Percentiles rank a stretch among this genome's conserved stretches.
Evolutionary conservation across 2,888 invertebrate genomes (phyloP).

Genomic region (Eilema caniola): DNA sequence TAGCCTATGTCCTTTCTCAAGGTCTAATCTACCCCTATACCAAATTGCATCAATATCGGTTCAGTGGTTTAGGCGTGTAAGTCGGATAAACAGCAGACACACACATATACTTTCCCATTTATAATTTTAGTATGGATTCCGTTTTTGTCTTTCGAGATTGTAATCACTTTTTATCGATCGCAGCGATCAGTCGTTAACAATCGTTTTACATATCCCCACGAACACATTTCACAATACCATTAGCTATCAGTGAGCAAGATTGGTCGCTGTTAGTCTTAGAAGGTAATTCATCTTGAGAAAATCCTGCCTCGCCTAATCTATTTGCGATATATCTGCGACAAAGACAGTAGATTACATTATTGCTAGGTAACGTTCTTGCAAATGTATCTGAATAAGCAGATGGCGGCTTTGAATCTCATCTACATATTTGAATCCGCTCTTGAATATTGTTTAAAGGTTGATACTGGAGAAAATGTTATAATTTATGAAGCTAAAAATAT

Average conservation of each 20-base stretch:
- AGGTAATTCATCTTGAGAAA: background rate
- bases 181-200: background rate
- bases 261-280: background rate
- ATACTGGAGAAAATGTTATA: conserved; percentile 19
- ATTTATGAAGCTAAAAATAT: background rate
- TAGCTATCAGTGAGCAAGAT: background rate
- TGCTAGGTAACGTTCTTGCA: conserved; percentile 14
- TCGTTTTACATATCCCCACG: background rate
- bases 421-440: conserved; percentile 38
- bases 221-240: background rate
- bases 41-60: too few species aligned
- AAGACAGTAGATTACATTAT: conserved; percentile 7
- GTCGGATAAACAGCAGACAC: too few species aligned
- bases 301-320: background rate
- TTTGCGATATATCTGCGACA: background rate
- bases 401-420: conserved; percentile 37
- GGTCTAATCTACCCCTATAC: too few species aligned
- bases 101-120: too few species aligned
- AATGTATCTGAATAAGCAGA: conserved; percentile 34
- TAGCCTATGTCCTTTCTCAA: too few species aligned
- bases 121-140: too few species aligned
- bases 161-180: background rate
- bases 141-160: background rate
- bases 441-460: conserved; percentile 32
- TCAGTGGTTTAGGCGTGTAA: too few species aligned